Base-by-base conservation (phyloP, 1,140 invertebrate genomes). In the Potamilus streckersoni region DNA sequence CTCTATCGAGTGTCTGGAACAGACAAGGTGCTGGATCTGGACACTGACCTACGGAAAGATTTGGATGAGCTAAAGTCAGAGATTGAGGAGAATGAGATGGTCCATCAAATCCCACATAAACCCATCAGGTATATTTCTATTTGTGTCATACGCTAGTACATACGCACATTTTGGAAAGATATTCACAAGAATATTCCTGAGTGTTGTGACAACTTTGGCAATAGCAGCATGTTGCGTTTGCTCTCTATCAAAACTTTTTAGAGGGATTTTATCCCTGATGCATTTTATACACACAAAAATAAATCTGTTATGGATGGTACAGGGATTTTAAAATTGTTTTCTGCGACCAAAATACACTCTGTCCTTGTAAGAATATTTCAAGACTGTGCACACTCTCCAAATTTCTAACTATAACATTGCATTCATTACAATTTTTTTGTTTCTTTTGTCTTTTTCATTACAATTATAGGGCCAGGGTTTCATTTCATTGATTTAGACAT, bases 31-130 rank as follows among this genome's bases (percentile, higher is more conserved):
- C 81, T 80, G 69, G 86, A 87, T 20, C 63, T 84, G 66, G 89
- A 90, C 67, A 74, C 70, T 38, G 85, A 88, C 49, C 77, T 90
- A 11, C 73, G 74, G n/a, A 82, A 81, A 71, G 88, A 89, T 68
- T 68, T 89, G 2, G 82, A 85, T n/a, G 89, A 90, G 70, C 78
- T 90, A 14, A 85, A 84, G 69, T 79, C 79, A 60, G 87, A 89
- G 74, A 84, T 90, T 17, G 89, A 90, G 71, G 88, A 89, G 72
- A 88, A 87, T 80, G 86, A 89, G 72, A 81, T 89, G 71, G 81
- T 84, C 17, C 74, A 85, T 75, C 86, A 88, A 38, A 80, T 85
- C 31, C 82, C 86, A 14, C 70, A 81, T 31, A 86, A 83, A 78
- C 80, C 80, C 49, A 80, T 83, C 38, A 86, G 85, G 87, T 88